Evolutionary conservation across 2,113 vertebrate genomes (phyloP), one percentile per base, ranked within the genome.

Genomic region (Nipponia nippon): DNA sequence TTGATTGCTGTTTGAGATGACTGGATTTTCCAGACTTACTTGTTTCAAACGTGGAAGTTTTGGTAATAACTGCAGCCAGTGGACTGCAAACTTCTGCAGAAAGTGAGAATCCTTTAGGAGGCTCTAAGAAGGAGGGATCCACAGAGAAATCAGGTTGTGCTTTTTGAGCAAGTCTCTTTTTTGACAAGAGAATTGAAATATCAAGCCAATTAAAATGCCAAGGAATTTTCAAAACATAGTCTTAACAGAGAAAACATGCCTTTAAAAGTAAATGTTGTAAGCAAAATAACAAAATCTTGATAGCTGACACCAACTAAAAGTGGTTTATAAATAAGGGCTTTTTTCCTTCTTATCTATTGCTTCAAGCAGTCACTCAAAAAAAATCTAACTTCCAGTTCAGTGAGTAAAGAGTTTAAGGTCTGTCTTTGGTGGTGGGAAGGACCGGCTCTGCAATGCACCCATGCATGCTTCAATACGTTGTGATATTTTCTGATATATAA

Each of bases 131-230:
- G 25, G 34, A 62, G 46, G 15, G n/a, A 77, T 36, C 34, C 27
- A 11, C 3, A 3, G 42, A 76, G 82, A 67, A 90, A 71, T 15
- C 7, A 25, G 32, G 40, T 58, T 34, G 30, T 73, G 63, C 36
- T 93, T 92, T 42, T 56, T 25, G 65, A 93, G 63, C 40, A 32
- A 77, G 44, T 40, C 19, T 69, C 13, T 47, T 67, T 93, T 78
- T 38, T 85, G 53, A 95, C 79, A 80, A 55, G 53, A 80, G 53
- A 72, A 73, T 65, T 80, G 70, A 91, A 93, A 84, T 38, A 80
- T 29, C 46, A 91, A 77, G 58, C 53, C 58, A 81, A 77, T 94
- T 90, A 89, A 95, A 96, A 92, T 52, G 63, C 38, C 80, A 92
- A 59, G 56, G 46, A 80, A 63, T 30, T 81, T 78, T 93, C 56